These are phyloP conservation scores for Sebastiscus albofasciatus DNA, from an alignment of 2,797 vertebrate genomes.

Conservation along the genomic window DNA sequence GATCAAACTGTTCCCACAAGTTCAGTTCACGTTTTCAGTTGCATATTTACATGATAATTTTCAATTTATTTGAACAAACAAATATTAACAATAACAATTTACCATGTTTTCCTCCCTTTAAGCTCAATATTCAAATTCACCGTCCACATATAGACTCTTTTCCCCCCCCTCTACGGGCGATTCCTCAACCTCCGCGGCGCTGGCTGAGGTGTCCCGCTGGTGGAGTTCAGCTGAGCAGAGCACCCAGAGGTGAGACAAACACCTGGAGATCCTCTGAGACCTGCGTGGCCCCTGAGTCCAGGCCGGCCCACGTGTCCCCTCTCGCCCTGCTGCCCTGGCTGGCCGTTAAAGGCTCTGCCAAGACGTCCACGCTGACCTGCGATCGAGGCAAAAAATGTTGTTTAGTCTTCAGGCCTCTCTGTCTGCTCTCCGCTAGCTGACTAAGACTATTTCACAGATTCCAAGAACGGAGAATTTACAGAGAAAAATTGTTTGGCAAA, in stretches of 20 bases:
- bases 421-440: conserved; percentile 26
- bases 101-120: conserved; percentile 33
- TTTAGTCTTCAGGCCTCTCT: conserved; percentile 30
- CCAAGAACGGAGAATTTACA: conserved; percentile 18
- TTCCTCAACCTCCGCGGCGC: conserved; percentile 67
- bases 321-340: conserved; percentile 81
- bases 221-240: conserved; percentile 58
- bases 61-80: conserved; percentile 53
- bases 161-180: conserved; percentile 60
- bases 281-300: conserved; percentile 82
- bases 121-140: conserved; percentile 21
- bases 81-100: conserved; percentile 62
- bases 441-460: conserved; percentile 23
- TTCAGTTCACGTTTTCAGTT: conserved; percentile 36
- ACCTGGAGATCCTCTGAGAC: conserved; percentile 84
- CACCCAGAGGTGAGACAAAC: conserved; percentile 83
- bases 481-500: conserved; percentile 43
- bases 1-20: conserved; percentile 15
- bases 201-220: conserved; percentile 54
- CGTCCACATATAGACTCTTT: conserved; percentile 19
- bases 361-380: conserved; percentile 83
- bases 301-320: conserved; percentile 78
- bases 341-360: conserved; percentile 83
- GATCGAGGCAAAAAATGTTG: conserved; percentile 32
- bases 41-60: conserved; percentile 70